Conservation (phyloP, 1,140 invertebrate genomes). For the Gryon sp. region DNA sequence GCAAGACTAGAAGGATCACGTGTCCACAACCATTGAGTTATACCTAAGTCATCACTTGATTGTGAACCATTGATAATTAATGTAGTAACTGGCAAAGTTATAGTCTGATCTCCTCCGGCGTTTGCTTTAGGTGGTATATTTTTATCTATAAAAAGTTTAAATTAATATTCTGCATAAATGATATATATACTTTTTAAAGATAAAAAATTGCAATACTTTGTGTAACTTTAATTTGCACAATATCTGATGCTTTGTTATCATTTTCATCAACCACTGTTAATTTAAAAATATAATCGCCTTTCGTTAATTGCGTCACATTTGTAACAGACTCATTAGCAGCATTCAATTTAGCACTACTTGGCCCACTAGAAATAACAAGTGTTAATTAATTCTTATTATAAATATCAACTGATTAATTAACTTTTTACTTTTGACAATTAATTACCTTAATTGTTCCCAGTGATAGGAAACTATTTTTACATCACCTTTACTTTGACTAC, state of each 20-base stretch:
- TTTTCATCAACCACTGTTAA: slow-evolving; percentile 92
- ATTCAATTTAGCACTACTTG: slow-evolving; percentile 78
- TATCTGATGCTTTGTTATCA: slow-evolving; percentile 87
- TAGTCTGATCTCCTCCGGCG: slow-evolving; percentile 90
- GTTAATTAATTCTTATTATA: neutral
- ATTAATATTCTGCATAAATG: neutral
- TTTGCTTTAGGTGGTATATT: slow-evolving; percentile 93
- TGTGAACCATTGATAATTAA: slow-evolving; percentile 91
- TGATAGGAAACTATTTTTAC: slow-evolving; percentile 89
- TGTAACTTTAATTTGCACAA: slow-evolving; percentile 89
- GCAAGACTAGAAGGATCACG: slow-evolving; percentile 90
- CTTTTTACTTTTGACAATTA: neutral
- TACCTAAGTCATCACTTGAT: slow-evolving; percentile 93
- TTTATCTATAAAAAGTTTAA: slow-evolving; percentile 82
- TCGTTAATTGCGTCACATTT: slow-evolving; percentile 89
- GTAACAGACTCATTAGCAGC: slow-evolving; percentile 82
- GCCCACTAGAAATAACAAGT: slow-evolving; percentile 78
- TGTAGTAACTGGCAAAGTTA: slow-evolving; percentile 87
- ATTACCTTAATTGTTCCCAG: slow-evolving; percentile 87
- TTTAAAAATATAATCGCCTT: slow-evolving; percentile 91
- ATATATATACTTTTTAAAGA: too few species aligned
- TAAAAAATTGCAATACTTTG: too few species aligned
- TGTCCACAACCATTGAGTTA: slow-evolving; percentile 92
- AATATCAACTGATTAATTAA: neutral
- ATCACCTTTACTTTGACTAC: slow-evolving; percentile 90